phyloP scores from a whole-genome alignment of 2,888 invertebrate species.

The Thera obeliscata region DNA sequence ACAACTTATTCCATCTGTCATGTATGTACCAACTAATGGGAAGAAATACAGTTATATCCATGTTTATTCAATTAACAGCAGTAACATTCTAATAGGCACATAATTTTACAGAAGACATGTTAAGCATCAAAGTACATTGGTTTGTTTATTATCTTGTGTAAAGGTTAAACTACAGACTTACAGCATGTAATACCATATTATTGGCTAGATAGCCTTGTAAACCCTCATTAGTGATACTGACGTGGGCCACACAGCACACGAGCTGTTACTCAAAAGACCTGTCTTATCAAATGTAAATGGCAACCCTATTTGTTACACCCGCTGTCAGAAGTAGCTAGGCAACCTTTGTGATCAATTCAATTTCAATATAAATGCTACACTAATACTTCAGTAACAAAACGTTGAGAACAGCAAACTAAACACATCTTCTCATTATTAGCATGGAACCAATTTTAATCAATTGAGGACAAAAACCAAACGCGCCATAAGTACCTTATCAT shows the following conservation, averaged over 20 bases:
- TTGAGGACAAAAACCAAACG: background rate
- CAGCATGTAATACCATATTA: slow-evolving; percentile 13
- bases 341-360: background rate
- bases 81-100: background rate
- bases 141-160: slow-evolving; percentile 15
- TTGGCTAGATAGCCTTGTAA: slow-evolving; percentile 26
- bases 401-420: background rate
- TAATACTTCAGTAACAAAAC: background rate
- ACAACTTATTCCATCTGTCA: background rate
- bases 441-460: background rate
- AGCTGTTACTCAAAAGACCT: slow-evolving; percentile 16
- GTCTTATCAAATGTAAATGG: slow-evolving; percentile 24
- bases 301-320: slow-evolving; percentile 20
- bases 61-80: background rate
- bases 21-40: background rate
- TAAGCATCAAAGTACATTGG: background rate
- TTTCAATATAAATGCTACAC: background rate
- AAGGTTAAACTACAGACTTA: slow-evolving; percentile 12
- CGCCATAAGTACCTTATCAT: slow-evolving; percentile 2
- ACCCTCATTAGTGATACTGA: slow-evolving; percentile 28
- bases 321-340: slow-evolving; percentile 6
- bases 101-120: background rate
- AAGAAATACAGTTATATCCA: background rate
- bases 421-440: background rate
- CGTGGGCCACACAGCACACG: slow-evolving; percentile 10